phyloP scores from a whole-genome alignment of 2,888 invertebrate species.

The Eurois occulta region DNA sequence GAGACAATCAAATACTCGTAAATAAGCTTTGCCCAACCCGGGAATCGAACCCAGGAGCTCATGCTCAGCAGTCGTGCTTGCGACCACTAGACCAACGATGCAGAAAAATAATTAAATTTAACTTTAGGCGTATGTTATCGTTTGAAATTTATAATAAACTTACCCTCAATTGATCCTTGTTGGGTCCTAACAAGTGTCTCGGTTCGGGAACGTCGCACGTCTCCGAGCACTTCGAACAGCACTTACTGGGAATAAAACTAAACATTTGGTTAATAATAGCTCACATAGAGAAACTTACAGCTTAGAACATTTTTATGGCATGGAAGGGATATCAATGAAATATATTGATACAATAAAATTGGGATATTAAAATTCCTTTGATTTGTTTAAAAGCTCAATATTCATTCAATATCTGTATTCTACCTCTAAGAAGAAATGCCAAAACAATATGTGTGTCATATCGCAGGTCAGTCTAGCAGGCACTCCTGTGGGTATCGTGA shows the following conservation, averaged over 20 bases:
- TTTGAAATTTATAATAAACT: constrained; percentile 49
- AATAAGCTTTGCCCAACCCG: no score
- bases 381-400: not conserved
- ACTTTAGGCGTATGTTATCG: not conserved
- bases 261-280: constrained; percentile 16
- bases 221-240: constrained; percentile 82
- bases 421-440: not conserved
- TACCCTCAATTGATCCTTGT: constrained; percentile 92
- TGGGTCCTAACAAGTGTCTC: constrained; percentile 92
- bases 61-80: no score
- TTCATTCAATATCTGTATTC: not conserved
- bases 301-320: not conserved
- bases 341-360: not conserved
- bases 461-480: not conserved
- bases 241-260: constrained; percentile 69
- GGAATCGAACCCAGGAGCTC: no score
- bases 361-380: not conserved
- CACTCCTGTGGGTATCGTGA: not conserved
- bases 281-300: not conserved
- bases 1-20: no score
- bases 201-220: constrained; percentile 78
- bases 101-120: not conserved
- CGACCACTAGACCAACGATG: not conserved
- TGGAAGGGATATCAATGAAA: not conserved
- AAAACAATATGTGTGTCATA: not conserved